A percentile compares a stretch with the other conserved stretches of the same genome.
These are phyloP conservation scores for Exaiptasia diaphana DNA, from an alignment of 64 coral and sea anemone genomes.

Conservation along the genomic window DNA sequence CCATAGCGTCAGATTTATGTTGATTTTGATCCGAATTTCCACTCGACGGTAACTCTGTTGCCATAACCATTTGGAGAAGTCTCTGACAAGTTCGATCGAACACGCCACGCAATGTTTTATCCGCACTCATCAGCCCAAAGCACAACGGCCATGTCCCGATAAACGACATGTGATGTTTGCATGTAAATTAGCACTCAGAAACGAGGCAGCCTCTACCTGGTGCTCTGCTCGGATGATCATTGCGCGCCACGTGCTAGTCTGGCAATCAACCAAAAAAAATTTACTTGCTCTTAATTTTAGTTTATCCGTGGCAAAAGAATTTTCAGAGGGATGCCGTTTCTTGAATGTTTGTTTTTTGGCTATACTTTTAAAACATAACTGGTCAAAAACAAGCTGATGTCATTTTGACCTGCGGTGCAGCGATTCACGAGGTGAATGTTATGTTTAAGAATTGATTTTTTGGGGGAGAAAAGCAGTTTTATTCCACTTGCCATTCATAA, in stretches of 20 bases:
- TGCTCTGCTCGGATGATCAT: neutral
- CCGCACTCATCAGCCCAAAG: slow-evolving; percentile 37
- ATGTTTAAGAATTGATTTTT: too few relatives aligned
- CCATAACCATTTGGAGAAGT: slow-evolving; percentile 83
- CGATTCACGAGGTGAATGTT: too few relatives aligned
- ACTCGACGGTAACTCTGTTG: slow-evolving; percentile 53
- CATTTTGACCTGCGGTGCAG: too few relatives aligned
- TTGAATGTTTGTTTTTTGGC: too few relatives aligned
- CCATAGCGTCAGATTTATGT: slow-evolving; percentile 58
- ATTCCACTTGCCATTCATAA: too few relatives aligned
- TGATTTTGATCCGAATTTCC: slow-evolving; percentile 60
- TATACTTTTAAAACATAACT: too few relatives aligned
- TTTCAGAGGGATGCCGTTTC: too few relatives aligned
- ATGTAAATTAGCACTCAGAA: neutral
- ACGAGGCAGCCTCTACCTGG: slow-evolving; percentile 41
- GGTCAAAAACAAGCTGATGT: too few relatives aligned
- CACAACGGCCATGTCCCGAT: slow-evolving; percentile 43
- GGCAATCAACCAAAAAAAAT: too few relatives aligned
- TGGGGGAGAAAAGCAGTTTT: too few relatives aligned
- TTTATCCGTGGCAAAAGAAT: too few relatives aligned
- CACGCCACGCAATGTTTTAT: slow-evolving; percentile 57
- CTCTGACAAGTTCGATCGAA: slow-evolving; percentile 78
- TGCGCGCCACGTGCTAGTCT: neutral
- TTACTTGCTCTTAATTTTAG: too few relatives aligned
- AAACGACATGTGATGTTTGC: slow-evolving; percentile 56